Conservation (phyloP, 2,113 vertebrate genomes). For the Shinisaurus crocodilurus region DNA sequence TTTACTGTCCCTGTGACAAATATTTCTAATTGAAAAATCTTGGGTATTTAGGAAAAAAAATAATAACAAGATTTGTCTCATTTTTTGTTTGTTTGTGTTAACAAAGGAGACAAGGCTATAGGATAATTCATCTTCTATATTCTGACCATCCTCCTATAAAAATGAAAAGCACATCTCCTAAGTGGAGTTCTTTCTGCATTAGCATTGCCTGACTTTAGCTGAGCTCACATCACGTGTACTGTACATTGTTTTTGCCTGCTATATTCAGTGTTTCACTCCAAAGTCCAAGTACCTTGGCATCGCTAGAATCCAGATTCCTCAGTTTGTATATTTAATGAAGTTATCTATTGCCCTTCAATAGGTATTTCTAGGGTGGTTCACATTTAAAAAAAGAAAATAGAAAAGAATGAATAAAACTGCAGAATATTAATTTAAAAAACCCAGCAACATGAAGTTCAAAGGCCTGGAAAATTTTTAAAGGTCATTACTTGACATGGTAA, state of each 20-base stretch:
- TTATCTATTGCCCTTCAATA: neutral
- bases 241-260: neutral
- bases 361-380: neutral
- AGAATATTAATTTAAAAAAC: neutral
- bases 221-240: neutral
- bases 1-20: constrained; percentile 77
- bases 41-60: constrained; percentile 63
- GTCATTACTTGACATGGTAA: neutral
- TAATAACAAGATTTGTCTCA: constrained; percentile 47
- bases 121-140: neutral
- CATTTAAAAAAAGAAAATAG: neutral
- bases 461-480: neutral
- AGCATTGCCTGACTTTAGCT: neutral
- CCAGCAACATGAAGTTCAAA: neutral
- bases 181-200: neutral
- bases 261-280: neutral
- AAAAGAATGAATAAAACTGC: neutral
- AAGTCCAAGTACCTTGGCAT: neutral
- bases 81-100: neutral
- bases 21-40: constrained; percentile 79
- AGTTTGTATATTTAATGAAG: neutral
- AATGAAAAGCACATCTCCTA: neutral
- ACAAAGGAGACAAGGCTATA: neutral
- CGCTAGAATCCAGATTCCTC: neutral
- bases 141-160: neutral